A percentile compares a stretch with the other conserved stretches of the same genome.
Conservation (phyloP, 1,140 invertebrate genomes). For the Ruditapes philippinarum region DNA sequence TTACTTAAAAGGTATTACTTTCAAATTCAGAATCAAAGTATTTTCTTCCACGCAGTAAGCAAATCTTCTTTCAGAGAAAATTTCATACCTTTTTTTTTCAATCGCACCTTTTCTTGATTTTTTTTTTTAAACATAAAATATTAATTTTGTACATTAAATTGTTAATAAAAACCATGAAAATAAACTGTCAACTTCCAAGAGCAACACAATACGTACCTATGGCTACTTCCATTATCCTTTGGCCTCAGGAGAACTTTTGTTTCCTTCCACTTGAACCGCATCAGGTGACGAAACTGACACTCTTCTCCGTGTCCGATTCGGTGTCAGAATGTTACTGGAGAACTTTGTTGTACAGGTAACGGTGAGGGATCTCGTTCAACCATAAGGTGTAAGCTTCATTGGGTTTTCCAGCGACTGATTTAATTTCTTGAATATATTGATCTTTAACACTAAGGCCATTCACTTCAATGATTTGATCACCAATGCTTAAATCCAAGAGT, state of each 20-base stretch:
- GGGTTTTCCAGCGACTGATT: constrained; percentile 79
- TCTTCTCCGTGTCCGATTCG: constrained; percentile 39
- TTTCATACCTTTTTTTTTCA: too few species aligned
- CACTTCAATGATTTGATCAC: constrained; percentile 96
- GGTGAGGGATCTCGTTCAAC: constrained; percentile 96
- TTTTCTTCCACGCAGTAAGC: too few species aligned
- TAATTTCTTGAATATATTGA: constrained; percentile 86
- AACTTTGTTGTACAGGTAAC: constrained; percentile 85
- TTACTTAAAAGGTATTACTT: too few species aligned
- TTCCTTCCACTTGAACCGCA: constrained; percentile 83
- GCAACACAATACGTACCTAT: too few species aligned
- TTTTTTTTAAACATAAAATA: too few species aligned
- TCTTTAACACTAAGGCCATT: constrained; percentile 95
- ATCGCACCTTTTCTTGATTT: too few species aligned
- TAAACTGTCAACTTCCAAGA: too few species aligned
- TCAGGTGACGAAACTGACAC: constrained; percentile 67
- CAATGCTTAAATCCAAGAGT: constrained; percentile 93
- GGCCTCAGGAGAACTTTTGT: constrained; percentile 83
- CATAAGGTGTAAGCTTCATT: constrained; percentile 89
- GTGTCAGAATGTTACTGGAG: constrained; percentile 51
- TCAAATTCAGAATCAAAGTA: too few species aligned
- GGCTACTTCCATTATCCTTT: constrained; percentile 86
- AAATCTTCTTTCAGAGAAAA: too few species aligned
- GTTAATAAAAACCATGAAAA: too few species aligned
- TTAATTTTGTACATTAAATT: too few species aligned